Percentiles rank a stretch among this genome's conserved stretches.
These are phyloP conservation scores for Argyresthia albistria DNA, from an alignment of 2,888 invertebrate species.

Conservation along the genomic window DNA sequence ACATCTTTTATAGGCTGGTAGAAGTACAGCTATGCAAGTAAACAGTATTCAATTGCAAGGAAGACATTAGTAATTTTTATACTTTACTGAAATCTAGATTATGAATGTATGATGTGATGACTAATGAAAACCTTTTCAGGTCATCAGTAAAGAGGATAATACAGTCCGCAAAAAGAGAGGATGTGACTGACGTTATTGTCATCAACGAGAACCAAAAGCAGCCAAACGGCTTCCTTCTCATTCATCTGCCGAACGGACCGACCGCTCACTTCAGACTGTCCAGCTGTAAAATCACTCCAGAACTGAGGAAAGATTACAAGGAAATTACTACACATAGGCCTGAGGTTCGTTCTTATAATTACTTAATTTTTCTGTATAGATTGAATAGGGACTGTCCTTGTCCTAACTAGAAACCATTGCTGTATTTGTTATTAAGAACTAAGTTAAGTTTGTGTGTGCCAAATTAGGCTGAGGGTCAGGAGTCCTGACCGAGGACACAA, in stretches of 20 bases:
- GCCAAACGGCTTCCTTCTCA: slow-evolving; percentile 93
- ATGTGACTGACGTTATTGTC: slow-evolving; percentile 91
- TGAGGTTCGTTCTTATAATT: slow-evolving; percentile 68
- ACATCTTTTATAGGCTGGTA: too few relatives aligned
- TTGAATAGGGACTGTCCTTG: too few relatives aligned
- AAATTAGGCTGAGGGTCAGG: too few relatives aligned
- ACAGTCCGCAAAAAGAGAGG: slow-evolving; percentile 83
- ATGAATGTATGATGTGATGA: neutral
- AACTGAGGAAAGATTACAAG: slow-evolving; percentile 83
- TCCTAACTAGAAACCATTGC: too few relatives aligned
- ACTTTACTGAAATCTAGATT: neutral
- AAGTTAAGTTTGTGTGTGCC: too few relatives aligned
- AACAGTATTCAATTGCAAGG: too few relatives aligned
- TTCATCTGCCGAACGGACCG: slow-evolving; percentile 97
- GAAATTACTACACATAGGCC: slow-evolving; percentile 92
- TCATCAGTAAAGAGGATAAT: slow-evolving; percentile 95
- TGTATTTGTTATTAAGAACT: too few relatives aligned
- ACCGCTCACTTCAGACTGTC: slow-evolving; percentile 96
- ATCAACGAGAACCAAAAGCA: slow-evolving; percentile 94
- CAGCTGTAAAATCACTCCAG: slow-evolving; percentile 91
- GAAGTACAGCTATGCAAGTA: too few relatives aligned
- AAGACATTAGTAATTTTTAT: too few relatives aligned
- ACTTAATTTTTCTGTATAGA: too few relatives aligned
- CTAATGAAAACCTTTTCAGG: slow-evolving; percentile 51
- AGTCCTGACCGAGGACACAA: too few relatives aligned